Base-by-base conservation (phyloP, 2,888 invertebrate genomes). In the Ceraclea dissimilis region DNA sequence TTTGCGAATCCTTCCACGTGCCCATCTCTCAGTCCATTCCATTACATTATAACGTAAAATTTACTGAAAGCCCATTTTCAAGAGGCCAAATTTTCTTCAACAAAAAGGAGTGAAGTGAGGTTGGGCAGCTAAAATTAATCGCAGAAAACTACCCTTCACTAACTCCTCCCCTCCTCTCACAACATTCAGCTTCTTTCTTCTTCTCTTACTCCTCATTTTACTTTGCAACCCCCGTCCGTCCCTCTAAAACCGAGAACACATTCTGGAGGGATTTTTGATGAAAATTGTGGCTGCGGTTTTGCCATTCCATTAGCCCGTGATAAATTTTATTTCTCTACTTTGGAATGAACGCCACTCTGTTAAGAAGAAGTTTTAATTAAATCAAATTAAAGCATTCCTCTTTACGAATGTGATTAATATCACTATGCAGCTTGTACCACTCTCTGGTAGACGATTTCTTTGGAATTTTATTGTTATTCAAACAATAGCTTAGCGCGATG, bases 221-320 rank as follows among this genome's bases (percentile, higher is more conserved):
- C 39, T 39, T 39, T 39, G 4, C 39, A 39, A 39, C 39, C 39
- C 39, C 39, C 8, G 5, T 31, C 31, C 31, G 31, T 31, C 31
- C 39, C n/a, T 4, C 4, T 13, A 39, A 39, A 39, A 5, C 39
- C 2, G 13, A 13, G 13, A 39, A 5, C 4, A 31, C 8, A 5
- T 50, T 34, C 34, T 31, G 33, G 18, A 34, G 13, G 47, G 51
- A 49, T 51, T 51, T 50, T 47, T 55, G 55, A 55, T 55, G 55
- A 51, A 55, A 55, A 51, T 55, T 50, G 55, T 47, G 33, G 51
- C 26, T 33, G 33, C 17, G 52, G 54, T 58, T 55, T 55, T 49
- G 43, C 58, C 54, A 52, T 58, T 58, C 52, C 58, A 58, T 58
- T 58, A 58, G 51, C 54, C 44, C 51, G 34, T 55, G 51, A 54